These are phyloP conservation scores for Colossoma macropomum DNA, from an alignment of 2,113 vertebrate species.

Conservation along the genomic window DNA sequence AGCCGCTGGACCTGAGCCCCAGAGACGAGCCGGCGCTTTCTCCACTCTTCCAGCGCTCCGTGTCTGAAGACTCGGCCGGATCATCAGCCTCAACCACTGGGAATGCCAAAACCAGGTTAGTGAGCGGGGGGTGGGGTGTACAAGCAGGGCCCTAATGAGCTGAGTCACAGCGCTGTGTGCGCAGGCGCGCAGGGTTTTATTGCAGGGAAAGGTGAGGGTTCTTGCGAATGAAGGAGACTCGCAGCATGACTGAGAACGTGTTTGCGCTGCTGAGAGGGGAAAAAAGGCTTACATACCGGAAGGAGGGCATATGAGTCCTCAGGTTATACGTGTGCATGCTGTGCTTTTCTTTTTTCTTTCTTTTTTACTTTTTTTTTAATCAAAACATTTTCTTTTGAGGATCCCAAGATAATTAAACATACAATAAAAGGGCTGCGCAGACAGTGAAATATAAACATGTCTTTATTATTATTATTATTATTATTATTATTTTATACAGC, in stretches of 20 bases:
- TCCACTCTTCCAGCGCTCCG: conserved; percentile 79
- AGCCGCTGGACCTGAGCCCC: conserved; percentile 67
- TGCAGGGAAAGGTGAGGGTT: neutral
- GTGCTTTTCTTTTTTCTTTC: too few species aligned
- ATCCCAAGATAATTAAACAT: too few species aligned
- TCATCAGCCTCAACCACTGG: conserved; percentile 84
- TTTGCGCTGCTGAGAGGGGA: neutral
- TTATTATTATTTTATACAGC: too few species aligned
- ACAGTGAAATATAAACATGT: too few species aligned
- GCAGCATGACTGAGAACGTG: conserved; percentile 18
- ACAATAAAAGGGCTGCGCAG: too few species aligned
- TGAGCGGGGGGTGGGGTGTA: neutral
- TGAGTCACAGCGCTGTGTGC: conserved; percentile 3
- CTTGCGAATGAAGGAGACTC: neutral
- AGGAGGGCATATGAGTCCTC: neutral
- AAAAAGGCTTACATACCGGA: neutral
- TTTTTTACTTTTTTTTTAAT: neutral
- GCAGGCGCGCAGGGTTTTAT: neutral
- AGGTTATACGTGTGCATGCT: neutral
- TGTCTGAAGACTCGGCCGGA: conserved; percentile 83
- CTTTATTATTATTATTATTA: too few species aligned
- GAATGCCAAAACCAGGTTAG: conserved; percentile 88
- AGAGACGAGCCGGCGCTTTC: conserved; percentile 74
- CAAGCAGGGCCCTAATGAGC: neutral
- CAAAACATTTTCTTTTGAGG: neutral